Base-by-base conservation (phyloP, 2,113 vertebrate genomes). In the Rissa tridactyla region DNA sequence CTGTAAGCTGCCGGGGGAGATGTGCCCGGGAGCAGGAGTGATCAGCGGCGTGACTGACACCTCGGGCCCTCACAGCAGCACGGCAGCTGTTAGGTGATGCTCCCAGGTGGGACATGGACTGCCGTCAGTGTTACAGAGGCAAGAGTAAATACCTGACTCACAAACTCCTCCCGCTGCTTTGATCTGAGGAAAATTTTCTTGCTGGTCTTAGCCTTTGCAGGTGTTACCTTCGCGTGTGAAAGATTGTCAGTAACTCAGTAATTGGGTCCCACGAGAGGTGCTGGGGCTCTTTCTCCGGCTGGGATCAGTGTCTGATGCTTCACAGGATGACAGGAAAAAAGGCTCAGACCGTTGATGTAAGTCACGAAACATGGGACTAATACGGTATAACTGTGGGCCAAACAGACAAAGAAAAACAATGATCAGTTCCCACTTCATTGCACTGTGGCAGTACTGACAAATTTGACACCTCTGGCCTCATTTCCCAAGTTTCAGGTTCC, bases 331-430 rank as follows among this genome's bases (percentile, higher is more conserved):
- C 8, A 32, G 70, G 20, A 79, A 60, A 60, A 66, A 71, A 71
- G 46, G 12, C 16, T 82, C 7, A 27, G 57, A 10, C 36, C 8
- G 0, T 30, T 8, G 3, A 13, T 71, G 3, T 15, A 25, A 60
- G 57, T 55, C 19, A 11, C 11, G 27, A 81, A 77, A 70, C 0
- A 3, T 15, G n/a, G 42, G 23, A 60, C 18, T 38, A 52, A 47
- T 32, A n/a, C 0, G 0, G 11, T 49, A 4, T 62, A 76, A 20
- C 49, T 44, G 0, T 44, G 38, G 36, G 19, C 51, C 77, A 89
- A 55, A 51, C 0, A 1, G 68, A 34, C 30, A 14, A 0, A 14
- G 29, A 26, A 51, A 44, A 80, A 5, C 1, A 2, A 8, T 42
- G 7, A 16, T 57, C 1, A 0, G n/a, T 4, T 89, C 49, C 29